Percentiles rank a stretch among this genome's conserved stretches.
Conservation (phyloP, 2,113 vertebrate genomes). For the Proterorhinus semilunaris region DNA sequence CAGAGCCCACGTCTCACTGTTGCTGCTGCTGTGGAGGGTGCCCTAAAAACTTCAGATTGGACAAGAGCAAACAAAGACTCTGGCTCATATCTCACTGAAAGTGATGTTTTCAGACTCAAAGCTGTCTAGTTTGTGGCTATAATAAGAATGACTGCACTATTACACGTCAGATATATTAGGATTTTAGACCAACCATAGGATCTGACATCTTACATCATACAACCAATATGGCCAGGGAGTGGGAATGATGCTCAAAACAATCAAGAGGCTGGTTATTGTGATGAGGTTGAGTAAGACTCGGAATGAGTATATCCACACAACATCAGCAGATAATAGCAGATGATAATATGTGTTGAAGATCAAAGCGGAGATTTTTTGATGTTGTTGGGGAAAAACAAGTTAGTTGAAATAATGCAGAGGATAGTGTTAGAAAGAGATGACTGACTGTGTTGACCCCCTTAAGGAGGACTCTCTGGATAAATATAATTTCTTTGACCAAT, state of each 20-base stretch:
- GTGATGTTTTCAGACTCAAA: background rate
- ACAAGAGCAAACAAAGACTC: slow-evolving; percentile 26
- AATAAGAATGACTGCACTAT: background rate
- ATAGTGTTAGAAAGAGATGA: too few relatives aligned
- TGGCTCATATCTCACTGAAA: background rate
- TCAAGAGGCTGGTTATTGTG: too few relatives aligned
- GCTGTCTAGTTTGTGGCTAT: slow-evolving; percentile 2
- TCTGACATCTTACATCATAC: background rate
- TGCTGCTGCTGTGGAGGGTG: slow-evolving; percentile 21
- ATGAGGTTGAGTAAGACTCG: too few relatives aligned
- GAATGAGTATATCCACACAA: too few relatives aligned
- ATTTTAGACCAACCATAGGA: background rate
- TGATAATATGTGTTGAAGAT: too few relatives aligned
- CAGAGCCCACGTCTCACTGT: slow-evolving; percentile 40
- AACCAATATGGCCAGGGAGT: too few relatives aligned
- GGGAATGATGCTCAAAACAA: too few relatives aligned
- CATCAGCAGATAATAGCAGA: too few relatives aligned
- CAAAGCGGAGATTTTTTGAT: too few relatives aligned
- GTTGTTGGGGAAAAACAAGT: too few relatives aligned
- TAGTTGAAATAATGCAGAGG: too few relatives aligned
- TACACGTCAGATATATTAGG: background rate
- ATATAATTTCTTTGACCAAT: background rate
- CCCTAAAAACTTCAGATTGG: slow-evolving; percentile 48
- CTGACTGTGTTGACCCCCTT: too few relatives aligned
- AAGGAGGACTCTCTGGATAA: background rate